A percentile compares a stretch with the other conserved stretches of the same genome.
phyloP scores from a whole-genome alignment of 1,140 invertebrate species.

The Thalassaphorura encarpata region DNA sequence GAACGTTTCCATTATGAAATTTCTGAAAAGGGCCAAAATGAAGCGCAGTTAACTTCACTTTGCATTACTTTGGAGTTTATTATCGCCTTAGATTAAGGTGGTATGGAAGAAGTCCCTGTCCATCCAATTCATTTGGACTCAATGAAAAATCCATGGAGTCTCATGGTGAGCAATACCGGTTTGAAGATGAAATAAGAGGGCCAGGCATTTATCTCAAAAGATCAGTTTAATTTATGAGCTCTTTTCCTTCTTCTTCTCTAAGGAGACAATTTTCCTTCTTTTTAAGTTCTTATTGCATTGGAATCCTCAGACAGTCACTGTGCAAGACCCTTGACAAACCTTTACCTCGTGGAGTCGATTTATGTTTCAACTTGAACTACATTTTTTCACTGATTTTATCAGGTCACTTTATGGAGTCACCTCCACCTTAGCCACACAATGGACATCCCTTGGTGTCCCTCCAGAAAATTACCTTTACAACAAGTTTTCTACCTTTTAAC shows the following conservation, averaged over 20 bases:
- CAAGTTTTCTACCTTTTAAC: neutral
- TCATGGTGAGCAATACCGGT: slow-evolving; percentile 27
- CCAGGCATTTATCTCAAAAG: slow-evolving; percentile 22
- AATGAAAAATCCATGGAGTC: slow-evolving; percentile 14
- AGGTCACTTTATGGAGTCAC: slow-evolving; percentile 20
- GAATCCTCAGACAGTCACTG: neutral
- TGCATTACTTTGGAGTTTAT: too few relatives aligned
- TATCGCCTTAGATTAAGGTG: too few relatives aligned
- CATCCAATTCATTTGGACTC: too few relatives aligned
- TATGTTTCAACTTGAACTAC: slow-evolving; percentile 22
- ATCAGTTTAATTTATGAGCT: slow-evolving; percentile 28
- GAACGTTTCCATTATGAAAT: too few relatives aligned
- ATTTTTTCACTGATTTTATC: slow-evolving; percentile 28
- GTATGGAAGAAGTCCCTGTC: too few relatives aligned
- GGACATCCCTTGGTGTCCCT: neutral
- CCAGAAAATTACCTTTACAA: neutral
- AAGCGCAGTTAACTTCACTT: slow-evolving; percentile 3
- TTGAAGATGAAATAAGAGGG: slow-evolving; percentile 27
- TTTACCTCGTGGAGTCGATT: slow-evolving; percentile 1
- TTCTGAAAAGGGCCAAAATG: neutral
- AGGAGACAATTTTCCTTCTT: neutral
- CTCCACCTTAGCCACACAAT: slow-evolving; percentile 2
- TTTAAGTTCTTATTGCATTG: neutral
- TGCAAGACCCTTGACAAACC: neutral
- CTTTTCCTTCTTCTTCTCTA: slow-evolving; percentile 10